Evolutionary conservation across 64 coral and sea anemone species (phyloP), one percentile per base, ranked within the genome.

Genomic region (Montipora sp.): DNA sequence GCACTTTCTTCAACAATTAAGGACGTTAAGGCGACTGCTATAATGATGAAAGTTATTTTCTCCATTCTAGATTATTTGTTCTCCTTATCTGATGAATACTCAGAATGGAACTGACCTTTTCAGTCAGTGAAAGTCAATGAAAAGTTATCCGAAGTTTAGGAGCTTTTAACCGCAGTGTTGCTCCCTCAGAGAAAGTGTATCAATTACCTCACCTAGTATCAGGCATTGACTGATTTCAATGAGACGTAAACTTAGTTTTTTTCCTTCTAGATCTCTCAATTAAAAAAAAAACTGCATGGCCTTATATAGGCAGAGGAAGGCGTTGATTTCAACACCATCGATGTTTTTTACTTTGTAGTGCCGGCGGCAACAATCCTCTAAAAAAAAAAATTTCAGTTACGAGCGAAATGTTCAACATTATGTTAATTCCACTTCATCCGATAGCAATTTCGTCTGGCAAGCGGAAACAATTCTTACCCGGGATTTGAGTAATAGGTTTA

Each of bases 391-490:
- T 85, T n/a, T 66, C 61, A 85, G 82, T 67, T 70, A 85, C 82
- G 82, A 85, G 61, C 59, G 71, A 85, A 85, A 85, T 85, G 82
- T 16, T 85, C 63, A 71, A 70, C 65, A 85, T 57, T 6, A 57
- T 85, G 19, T 70, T 68, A 85, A 85, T 85, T 85, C 82, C 82
- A 85, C 82, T 85, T 67, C 66, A 14, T 85, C 61, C 66, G 45
- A 85, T 85, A 43, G 46, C 44, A 50, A 71, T 71, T 85, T 36
- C 82, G 82, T 85, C 82, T 85, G 82, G 82, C 59, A 85, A 57
- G 7, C 44, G 63, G 27, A 70, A 48, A 85, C 61, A 68, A 46
- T 14, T 63, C 9, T 12, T 36, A 3, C 10, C 20, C 8, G 55
- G 21, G 9, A 85, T 72, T 48, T 8, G 53, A 36, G 0, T 71